Percentiles rank a stretch among this genome's conserved stretches.
phyloP scores from a whole-genome alignment of 1,140 invertebrate genomes.

The Dinothrombium tinctorium region DNA sequence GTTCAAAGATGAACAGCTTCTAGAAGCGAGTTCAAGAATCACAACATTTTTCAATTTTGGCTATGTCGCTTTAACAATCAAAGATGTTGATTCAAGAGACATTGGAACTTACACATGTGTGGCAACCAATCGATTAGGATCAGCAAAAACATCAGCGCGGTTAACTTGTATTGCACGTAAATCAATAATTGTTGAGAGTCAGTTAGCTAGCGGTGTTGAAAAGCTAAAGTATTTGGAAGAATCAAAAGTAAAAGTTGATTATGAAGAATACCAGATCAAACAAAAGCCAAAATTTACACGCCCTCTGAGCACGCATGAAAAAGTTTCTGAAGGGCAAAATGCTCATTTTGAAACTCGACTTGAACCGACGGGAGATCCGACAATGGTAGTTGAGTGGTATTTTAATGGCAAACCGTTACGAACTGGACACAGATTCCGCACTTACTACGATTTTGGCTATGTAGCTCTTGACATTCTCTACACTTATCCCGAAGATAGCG shows the following conservation, averaged over 20 bases:
- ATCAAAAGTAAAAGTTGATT: slow-evolving; percentile 40
- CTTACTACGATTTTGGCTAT: slow-evolving; percentile 86
- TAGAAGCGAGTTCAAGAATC: slow-evolving; percentile 45
- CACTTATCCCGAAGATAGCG: slow-evolving; percentile 73
- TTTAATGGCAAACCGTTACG: slow-evolving; percentile 69
- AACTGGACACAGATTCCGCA: slow-evolving; percentile 62
- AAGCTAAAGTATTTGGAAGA: slow-evolving; percentile 76
- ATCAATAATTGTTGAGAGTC: slow-evolving; percentile 69
- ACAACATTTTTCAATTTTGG: slow-evolving; percentile 67
- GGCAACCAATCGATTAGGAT: slow-evolving; percentile 66
- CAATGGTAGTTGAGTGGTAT: slow-evolving; percentile 78
- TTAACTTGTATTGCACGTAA: slow-evolving; percentile 40
- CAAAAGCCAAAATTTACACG: slow-evolving; percentile 31
- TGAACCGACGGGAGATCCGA: slow-evolving; percentile 81
- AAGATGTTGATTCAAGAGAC: slow-evolving; percentile 62
- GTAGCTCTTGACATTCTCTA: slow-evolving; percentile 74
- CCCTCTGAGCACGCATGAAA: slow-evolving; percentile 52
- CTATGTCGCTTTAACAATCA: slow-evolving; percentile 71
- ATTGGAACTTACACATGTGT: slow-evolving; percentile 67
- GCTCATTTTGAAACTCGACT: slow-evolving; percentile 86
- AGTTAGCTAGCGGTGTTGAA: slow-evolving; percentile 57
- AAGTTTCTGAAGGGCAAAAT: slow-evolving; percentile 44
- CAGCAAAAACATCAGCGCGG: slow-evolving; percentile 60
- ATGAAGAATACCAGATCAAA: slow-evolving; percentile 36
- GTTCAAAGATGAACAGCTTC: slow-evolving; percentile 29